Percentiles rank a stretch among this genome's conserved stretches.
Conservation (phyloP, 35 echinoderm and acorn worm genomes). For the Eucidaris tribuloides region DNA sequence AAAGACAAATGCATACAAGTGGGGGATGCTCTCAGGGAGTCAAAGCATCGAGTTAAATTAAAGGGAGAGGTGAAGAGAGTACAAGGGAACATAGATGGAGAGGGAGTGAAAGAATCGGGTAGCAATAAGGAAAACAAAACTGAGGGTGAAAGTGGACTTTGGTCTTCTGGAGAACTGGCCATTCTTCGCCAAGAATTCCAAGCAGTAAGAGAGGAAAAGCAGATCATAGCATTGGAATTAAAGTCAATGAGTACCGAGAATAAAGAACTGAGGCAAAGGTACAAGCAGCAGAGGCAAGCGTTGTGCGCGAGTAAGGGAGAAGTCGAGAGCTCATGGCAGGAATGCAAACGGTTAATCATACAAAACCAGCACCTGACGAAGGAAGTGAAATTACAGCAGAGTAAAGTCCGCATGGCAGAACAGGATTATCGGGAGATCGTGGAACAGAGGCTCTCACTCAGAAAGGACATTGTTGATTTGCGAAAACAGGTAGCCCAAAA, state of each 20-base stretch:
- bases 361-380: neutral
- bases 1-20: slow-evolving; percentile 41
- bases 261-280: neutral
- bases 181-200: slow-evolving; percentile 14
- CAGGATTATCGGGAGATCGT: slow-evolving; percentile 29
- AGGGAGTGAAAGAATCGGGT: neutral
- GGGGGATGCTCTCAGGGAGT: neutral
- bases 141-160: neutral
- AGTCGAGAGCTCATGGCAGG: neutral
- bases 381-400: neutral
- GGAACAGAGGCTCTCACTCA: slow-evolving; percentile 7
- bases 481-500: neutral
- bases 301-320: neutral
- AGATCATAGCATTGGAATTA: neutral
- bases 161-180: neutral
- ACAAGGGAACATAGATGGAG: neutral
- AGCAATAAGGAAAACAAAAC: too few relatives aligned
- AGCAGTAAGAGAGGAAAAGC: neutral
- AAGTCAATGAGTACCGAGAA: neutral
- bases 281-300: neutral
- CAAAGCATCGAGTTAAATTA: neutral
- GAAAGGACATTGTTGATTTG: slow-evolving; percentile 4
- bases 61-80: neutral
- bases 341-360: neutral
- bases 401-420: slow-evolving; percentile 21